Evolutionary conservation across 2,113 vertebrate genomes (phyloP), one percentile per base, ranked within the genome.

Genomic region (Ammodytes marinus): DNA sequence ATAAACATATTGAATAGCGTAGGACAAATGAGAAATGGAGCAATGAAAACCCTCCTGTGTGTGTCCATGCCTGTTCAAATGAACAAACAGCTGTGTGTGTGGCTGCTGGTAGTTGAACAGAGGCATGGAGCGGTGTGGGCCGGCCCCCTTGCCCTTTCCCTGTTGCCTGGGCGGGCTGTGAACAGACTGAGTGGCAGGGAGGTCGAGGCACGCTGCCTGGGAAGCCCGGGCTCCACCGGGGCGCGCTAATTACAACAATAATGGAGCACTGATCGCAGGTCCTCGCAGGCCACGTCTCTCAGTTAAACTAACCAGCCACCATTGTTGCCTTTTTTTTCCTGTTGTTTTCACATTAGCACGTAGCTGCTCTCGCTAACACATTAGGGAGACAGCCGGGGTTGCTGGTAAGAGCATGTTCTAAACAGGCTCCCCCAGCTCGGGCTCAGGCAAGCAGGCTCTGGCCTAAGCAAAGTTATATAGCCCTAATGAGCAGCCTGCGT

Each of bases 231-330:
- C 88, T 86, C 87, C 84, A 54, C 75, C 39, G 76, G 84, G 88
- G 87, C 82, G 46, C 66, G 50, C 91, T 94, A 94, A 94, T 94
- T 94, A 93, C 92, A 92, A 93, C 92, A 93, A 92, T 94, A 94
- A 92, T 92, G 92, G 91, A 89, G 90, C 83, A 27, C 80, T 91
- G 92, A 92, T 90, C 80, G 86, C 82, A 83, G 90, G 91, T 92
- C 91, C 88, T 76, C 2, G 14, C 87, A 91, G 92, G 88, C 92
- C 90, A 89, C 11, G 82, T 89, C 86, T 89, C 86, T 80, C 87
- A 75, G 85, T 86, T 27, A 84, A 92, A 88, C 77, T 45, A 79
- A 76, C 84, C 69, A 55, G 84, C 86, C 76, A 73, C 80, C 65
- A 5, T 60, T 74, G 77, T 52, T 85, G 78, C 80, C 78, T 89